phyloP scores from a whole-genome alignment of 1,140 invertebrate species.

The Brachionus koreanus region DNA sequence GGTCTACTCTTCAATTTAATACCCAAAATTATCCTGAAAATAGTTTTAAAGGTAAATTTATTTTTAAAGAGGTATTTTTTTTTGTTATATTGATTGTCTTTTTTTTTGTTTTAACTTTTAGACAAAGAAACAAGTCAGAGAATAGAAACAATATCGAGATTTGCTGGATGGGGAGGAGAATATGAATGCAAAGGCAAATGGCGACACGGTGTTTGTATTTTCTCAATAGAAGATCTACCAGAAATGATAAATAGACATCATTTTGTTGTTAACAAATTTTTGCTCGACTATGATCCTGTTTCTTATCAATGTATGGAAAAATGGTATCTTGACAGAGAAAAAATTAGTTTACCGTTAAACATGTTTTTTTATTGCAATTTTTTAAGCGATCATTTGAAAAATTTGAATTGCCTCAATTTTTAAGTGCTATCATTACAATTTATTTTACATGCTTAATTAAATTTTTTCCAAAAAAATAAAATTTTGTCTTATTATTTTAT shows the following conservation, averaged over 20 bases:
- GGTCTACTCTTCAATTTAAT: conserved; percentile 52
- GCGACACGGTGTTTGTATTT: conserved; percentile 49
- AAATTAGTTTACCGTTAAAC: background rate
- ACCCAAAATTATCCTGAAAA: conserved; percentile 48
- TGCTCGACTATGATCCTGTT: conserved; percentile 48
- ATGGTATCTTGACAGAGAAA: conserved; percentile 39
- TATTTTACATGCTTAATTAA: no score
- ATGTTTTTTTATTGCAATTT: conserved; percentile 23
- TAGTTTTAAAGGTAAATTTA: conserved; percentile 48
- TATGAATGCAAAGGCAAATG: background rate
- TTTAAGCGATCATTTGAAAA: background rate
- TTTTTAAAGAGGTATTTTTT: no score
- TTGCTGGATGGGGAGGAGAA: background rate
- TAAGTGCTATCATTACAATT: background rate
- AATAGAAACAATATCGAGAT: background rate
- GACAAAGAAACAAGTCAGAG: background rate
- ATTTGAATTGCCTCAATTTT: background rate
- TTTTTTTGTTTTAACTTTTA: no score
- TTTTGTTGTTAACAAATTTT: conserved; percentile 56
- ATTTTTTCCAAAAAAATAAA: no score
- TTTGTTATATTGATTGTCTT: no score
- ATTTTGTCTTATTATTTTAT: no score
- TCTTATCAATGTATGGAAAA: conserved; percentile 53
- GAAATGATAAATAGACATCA: conserved; percentile 46
- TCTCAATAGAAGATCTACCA: conserved; percentile 49